Conservation (phyloP, 1,140 invertebrate genomes). For the Nomia melanderi region DNA sequence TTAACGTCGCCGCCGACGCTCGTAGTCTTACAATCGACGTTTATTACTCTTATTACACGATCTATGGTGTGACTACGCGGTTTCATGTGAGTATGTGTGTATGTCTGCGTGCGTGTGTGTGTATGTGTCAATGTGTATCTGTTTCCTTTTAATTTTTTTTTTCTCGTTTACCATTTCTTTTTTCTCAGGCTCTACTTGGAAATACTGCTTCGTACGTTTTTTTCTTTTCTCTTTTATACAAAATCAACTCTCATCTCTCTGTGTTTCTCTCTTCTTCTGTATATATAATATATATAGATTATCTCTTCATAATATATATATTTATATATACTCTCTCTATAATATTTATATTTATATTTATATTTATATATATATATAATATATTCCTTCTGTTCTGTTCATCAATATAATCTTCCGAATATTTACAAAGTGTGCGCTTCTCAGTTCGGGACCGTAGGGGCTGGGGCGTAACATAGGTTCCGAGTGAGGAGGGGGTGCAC, state of each 20-base stretch:
- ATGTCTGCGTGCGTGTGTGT: no score
- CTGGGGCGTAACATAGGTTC: background rate
- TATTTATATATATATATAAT: constrained; percentile 57
- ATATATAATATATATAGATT: constrained; percentile 45
- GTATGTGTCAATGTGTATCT: no score
- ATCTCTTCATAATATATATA: constrained; percentile 21
- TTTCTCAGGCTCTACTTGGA: constrained; percentile 59
- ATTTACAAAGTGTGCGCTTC: constrained; percentile 68
- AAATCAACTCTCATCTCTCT: constrained; percentile 59
- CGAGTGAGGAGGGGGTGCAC: constrained; percentile 18
- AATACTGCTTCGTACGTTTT: constrained; percentile 63
- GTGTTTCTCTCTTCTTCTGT: background rate
- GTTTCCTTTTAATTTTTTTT: no score
- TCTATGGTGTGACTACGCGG: constrained; percentile 51
- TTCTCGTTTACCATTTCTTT: background rate
- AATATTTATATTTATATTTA: constrained; percentile 53
- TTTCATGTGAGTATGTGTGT: no score
- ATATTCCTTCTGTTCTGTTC: constrained; percentile 49
- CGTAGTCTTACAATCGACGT: constrained; percentile 34
- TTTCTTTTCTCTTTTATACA: constrained; percentile 59
- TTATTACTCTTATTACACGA: constrained; percentile 40
- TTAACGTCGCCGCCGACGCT: constrained; percentile 32
- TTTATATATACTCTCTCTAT: constrained; percentile 46
- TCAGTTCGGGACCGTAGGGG: constrained; percentile 9
- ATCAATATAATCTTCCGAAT: constrained; percentile 61